Conservation (phyloP, 2,113 vertebrate genomes). For the Coregonus clupeaformis region DNA sequence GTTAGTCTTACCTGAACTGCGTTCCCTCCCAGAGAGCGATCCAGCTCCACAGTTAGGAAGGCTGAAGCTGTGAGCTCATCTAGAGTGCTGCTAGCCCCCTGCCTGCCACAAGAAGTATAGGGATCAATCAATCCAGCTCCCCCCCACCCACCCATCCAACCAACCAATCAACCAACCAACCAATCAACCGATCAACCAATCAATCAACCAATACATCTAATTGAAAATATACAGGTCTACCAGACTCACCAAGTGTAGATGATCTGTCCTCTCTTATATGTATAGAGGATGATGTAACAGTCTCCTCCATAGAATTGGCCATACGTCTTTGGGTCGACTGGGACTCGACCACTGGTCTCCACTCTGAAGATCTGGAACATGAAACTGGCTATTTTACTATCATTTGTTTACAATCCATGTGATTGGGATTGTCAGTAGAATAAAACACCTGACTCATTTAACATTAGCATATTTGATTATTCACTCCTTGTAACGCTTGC, state of each 20-base stretch:
- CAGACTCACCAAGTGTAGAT: conserved; percentile 87
- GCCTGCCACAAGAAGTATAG: conserved; percentile 69
- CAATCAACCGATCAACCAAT: neutral
- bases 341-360: conserved; percentile 78
- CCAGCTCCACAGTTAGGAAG: conserved; percentile 88
- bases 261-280: conserved; percentile 80
- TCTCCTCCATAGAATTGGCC: conserved; percentile 91
- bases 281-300: conserved; percentile 92
- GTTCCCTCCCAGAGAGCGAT: conserved; percentile 76
- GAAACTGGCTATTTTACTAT: neutral
- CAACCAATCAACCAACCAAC: neutral
- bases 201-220: too few species aligned
- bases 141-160: neutral
- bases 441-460: neutral
- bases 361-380: conserved; percentile 85
- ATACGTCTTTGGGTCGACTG: conserved; percentile 66
- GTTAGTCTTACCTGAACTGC: conserved; percentile 84
- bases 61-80: conserved; percentile 89
- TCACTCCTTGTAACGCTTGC: neutral
- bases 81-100: conserved; percentile 78
- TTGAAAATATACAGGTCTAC: neutral
- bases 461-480: neutral
- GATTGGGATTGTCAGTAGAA: neutral
- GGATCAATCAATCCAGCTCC: neutral
- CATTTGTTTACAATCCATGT: neutral